These are phyloP conservation scores for Champsocephalus gunnari DNA, from an alignment of 2,797 vertebrate species.

Conservation along the genomic window DNA sequence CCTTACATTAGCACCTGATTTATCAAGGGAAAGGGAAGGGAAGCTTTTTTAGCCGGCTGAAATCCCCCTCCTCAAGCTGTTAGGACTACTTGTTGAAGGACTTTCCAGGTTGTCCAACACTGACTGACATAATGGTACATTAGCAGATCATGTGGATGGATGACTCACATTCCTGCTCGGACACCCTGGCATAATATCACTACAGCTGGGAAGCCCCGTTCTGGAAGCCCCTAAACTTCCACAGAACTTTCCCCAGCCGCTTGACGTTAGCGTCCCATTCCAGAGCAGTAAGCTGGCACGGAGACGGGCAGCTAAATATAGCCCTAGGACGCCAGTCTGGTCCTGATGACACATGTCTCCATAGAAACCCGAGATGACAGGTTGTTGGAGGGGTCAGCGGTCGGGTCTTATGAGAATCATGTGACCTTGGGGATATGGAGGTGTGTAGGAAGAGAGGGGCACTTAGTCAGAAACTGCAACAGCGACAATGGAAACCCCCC, in stretches of 20 bases:
- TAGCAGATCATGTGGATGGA: slow-evolving; percentile 66
- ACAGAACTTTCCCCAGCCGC: slow-evolving; percentile 54
- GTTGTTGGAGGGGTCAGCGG: slow-evolving; percentile 64
- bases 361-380: slow-evolving; percentile 70
- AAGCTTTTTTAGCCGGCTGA: slow-evolving; percentile 25
- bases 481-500: slow-evolving; percentile 62
- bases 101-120: slow-evolving; percentile 62
- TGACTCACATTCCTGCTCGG: slow-evolving; percentile 72
- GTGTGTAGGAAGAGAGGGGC: slow-evolving; percentile 23
- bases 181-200: slow-evolving; percentile 66
- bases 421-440: slow-evolving; percentile 57
- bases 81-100: slow-evolving; percentile 53
- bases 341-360: slow-evolving; percentile 71
- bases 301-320: slow-evolving; percentile 69
- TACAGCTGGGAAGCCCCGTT: slow-evolving; percentile 76
- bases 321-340: slow-evolving; percentile 45
- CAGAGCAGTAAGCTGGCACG: slow-evolving; percentile 42
- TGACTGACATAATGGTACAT: slow-evolving; percentile 66
- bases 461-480: slow-evolving; percentile 47
- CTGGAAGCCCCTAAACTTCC: slow-evolving; percentile 75
- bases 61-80: slow-evolving; percentile 56
- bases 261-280: slow-evolving; percentile 49
- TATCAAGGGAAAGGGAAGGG: slow-evolving; percentile 43
- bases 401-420: slow-evolving; percentile 60
- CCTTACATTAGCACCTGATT: slow-evolving; percentile 49